A percentile compares a stretch with the other conserved stretches of the same genome.
Evolutionary conservation across 2,113 vertebrate genomes (phyloP).

Genomic region (Salminus brasiliensis): DNA sequence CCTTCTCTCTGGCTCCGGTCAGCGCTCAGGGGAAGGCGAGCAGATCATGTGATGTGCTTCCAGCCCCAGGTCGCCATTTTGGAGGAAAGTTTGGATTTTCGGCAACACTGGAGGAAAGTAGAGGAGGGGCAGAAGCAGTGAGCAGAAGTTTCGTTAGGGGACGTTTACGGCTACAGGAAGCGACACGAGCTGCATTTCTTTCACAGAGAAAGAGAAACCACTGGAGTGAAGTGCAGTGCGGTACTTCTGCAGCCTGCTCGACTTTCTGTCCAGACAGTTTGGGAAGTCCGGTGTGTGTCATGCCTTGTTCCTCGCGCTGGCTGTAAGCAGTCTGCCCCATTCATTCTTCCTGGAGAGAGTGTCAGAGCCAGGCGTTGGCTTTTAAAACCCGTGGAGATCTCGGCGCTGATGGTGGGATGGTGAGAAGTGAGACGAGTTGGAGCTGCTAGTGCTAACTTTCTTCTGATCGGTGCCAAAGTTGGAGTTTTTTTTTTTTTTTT

Average conservation of each 20-base stretch:
- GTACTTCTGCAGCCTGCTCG: background rate
- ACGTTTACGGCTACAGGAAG: conserved; percentile 2
- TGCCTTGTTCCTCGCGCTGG: background rate
- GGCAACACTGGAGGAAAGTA: conserved; percentile 39
- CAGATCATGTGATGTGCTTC: conserved; percentile 45
- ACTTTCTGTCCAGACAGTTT: conserved; percentile 6
- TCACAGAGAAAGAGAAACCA: background rate
- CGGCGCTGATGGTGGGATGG: background rate
- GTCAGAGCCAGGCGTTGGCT: background rate
- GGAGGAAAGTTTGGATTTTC: conserved; percentile 80
- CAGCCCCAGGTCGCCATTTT: conserved; percentile 56
- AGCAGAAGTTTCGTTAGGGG: conserved; percentile 43
- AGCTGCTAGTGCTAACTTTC: background rate
- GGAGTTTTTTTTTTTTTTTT: too few relatives aligned
- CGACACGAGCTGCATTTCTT: background rate
- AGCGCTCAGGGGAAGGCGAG: conserved; percentile 1
- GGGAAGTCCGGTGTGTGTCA: background rate
- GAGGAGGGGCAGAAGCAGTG: conserved; percentile 37
- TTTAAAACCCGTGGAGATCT: background rate
- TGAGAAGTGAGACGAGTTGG: background rate
- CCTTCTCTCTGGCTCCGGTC: background rate
- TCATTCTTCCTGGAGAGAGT: conserved; percentile 7
- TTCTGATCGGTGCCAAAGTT: background rate
- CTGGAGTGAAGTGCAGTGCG: background rate
- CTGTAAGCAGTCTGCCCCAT: background rate